Evolutionary conservation across 1,140 invertebrate species (phyloP), one percentile per base, ranked within the genome.

Genomic region (Philaenus spumarius): DNA sequence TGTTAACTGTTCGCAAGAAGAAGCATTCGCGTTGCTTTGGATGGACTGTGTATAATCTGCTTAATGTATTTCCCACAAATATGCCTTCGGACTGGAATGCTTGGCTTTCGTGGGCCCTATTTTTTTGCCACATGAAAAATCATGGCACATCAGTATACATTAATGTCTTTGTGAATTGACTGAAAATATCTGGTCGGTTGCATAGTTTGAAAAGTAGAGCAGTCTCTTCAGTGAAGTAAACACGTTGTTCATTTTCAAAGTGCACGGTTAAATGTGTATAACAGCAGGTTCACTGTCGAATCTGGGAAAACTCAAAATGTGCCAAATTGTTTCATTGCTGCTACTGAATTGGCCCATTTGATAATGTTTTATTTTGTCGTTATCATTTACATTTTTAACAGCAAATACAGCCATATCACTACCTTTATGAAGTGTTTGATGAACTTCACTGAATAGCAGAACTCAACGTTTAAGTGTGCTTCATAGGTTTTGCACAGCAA

Each of bases 381-480:
- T 6, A 11, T 19, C 24, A 23, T 39, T 59, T 35, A 26, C 22
- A 42, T 53, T 47, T 71, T n/a, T n/a, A n/a, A n/a, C n/a, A n/a
- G n/a, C n/a, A n/a, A n/a, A n/a, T n/a, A n/a, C n/a, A n/a, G n/a
- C n/a, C n/a, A n/a, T n/a, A n/a, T n/a, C n/a, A n/a, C n/a, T n/a
- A n/a, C n/a, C n/a, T n/a, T n/a, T n/a, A n/a, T n/a, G n/a, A n/a
- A n/a, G n/a, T n/a, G n/a, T n/a, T n/a, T n/a, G n/a, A n/a, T n/a
- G n/a, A n/a, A n/a, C n/a, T n/a, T 68, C 1, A 73, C 66, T 0
- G 67, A 71, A 64, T 68, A 64, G 59, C 71, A 74, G 56, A 54
- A 69, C 54, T 75, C 72, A 35, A 75, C 68, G 55, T 75, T 73
- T n/a, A 71, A 65, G 56, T 74, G 71, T n/a, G 69, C 67, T 11